Percentiles rank a stretch among this genome's conserved stretches.
Evolutionary conservation across 1,140 invertebrate genomes (phyloP).

Genomic region (Meloidogyne hapla): DNA sequence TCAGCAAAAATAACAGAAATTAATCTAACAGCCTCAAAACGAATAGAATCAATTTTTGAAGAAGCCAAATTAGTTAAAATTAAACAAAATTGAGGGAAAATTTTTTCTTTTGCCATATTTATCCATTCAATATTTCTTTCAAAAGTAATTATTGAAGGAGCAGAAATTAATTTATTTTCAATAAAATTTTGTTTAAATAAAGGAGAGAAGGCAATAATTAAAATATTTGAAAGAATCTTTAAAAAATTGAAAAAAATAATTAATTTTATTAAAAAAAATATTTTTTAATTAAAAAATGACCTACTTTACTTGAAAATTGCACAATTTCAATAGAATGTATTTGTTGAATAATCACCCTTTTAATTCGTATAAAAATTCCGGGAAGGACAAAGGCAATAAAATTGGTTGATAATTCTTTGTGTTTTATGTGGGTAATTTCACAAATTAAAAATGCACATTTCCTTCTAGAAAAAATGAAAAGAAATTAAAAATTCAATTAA

Average conservation of each 20-base stretch:
- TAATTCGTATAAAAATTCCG: slow-evolving; percentile 8
- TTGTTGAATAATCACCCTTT: not conserved
- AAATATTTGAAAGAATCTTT: slow-evolving; percentile 2
- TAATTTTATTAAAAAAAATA: not conserved
- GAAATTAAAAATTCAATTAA: slow-evolving; percentile 3
- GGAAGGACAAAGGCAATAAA: slow-evolving; percentile 25
- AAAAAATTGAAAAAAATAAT: not conserved
- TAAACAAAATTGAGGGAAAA: slow-evolving; percentile 5
- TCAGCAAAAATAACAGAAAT: not conserved
- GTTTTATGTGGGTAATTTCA: slow-evolving; percentile 6
- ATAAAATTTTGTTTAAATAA: not conserved
- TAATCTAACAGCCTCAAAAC: slow-evolving; percentile 4
- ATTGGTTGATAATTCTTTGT: slow-evolving; percentile 7
- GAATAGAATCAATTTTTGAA: not conserved
- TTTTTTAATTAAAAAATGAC: not conserved
- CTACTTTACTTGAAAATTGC: not conserved
- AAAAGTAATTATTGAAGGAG: not conserved
- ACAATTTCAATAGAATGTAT: slow-evolving; percentile 13
- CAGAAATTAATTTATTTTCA: not conserved
- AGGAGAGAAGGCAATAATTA: slow-evolving; percentile 4
- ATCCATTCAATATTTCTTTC: not conserved
- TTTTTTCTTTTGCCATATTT: slow-evolving; percentile 1
- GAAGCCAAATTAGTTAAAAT: slow-evolving; percentile 10
- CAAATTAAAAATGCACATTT: slow-evolving; percentile 7
- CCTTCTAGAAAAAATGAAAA: not conserved